Evolutionary conservation across 2,888 invertebrate genomes (phyloP).

Genomic region (Drosophila mimica): DNA sequence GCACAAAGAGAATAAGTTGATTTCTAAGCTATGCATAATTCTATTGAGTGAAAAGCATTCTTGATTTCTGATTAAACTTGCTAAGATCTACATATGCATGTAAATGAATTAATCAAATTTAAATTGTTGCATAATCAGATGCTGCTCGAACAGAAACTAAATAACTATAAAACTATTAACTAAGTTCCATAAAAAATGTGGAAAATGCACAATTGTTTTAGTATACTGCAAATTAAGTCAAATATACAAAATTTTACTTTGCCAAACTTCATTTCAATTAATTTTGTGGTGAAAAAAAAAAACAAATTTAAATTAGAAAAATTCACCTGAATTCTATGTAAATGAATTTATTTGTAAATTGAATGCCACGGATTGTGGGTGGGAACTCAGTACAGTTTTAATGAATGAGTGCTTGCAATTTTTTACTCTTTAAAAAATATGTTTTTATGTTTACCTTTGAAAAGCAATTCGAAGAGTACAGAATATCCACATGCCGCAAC

Average conservation of each 20-base stretch:
- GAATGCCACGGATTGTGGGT: neutral
- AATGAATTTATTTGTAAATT: neutral
- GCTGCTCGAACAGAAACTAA: neutral
- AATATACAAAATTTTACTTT: neutral
- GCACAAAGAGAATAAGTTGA: constrained; percentile 10
- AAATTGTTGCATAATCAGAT: neutral
- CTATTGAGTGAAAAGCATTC: neutral
- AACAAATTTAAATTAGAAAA: neutral
- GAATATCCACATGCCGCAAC: neutral
- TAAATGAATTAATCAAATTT: neutral
- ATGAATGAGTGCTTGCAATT: neutral
- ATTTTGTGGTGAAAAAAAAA: neutral
- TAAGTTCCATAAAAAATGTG: neutral
- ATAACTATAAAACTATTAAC: neutral
- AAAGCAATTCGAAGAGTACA: neutral
- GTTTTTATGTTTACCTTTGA: too few species aligned
- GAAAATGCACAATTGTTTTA: neutral
- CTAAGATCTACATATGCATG: neutral
- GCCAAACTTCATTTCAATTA: neutral
- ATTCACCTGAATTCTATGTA: neutral
- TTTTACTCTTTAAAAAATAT: neutral
- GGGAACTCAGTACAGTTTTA: neutral
- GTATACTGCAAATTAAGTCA: neutral
- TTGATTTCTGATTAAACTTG: constrained; percentile 2
- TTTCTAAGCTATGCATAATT: neutral